phyloP scores from a whole-genome alignment of 53 echinoderm and acorn worm species.

The Actinopyga echinites region DNA sequence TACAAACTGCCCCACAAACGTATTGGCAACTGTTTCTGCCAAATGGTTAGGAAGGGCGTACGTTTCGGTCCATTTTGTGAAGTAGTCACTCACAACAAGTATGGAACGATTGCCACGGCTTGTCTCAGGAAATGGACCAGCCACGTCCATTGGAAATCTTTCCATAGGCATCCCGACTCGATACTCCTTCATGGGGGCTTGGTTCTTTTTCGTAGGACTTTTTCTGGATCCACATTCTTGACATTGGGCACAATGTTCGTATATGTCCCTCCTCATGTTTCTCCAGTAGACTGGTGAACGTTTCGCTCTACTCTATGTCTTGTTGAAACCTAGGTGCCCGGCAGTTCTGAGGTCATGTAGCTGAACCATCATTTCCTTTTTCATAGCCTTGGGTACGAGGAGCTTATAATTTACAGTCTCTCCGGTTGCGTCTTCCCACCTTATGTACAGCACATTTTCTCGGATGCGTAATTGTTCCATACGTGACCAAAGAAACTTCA shows the following conservation, averaged over 20 bases:
- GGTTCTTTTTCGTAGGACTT: no score
- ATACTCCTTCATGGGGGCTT: conserved; percentile 48
- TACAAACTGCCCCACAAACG: no score
- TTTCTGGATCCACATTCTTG: conserved; percentile 40
- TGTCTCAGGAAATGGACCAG: not conserved
- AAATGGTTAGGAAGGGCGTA: conserved; percentile 3
- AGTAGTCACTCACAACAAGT: conserved; percentile 15
- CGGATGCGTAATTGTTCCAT: not conserved
- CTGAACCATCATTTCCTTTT: conserved; percentile 4
- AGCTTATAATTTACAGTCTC: not conserved
- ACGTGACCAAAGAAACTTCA: conserved; percentile 16
- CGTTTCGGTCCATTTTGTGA: no score
- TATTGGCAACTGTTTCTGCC: no score
- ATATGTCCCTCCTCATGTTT: no score
- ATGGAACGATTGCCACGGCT: not conserved
- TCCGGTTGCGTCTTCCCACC: not conserved
- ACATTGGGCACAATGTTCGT: conserved; percentile 34
- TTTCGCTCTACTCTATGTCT: conserved; percentile 8
- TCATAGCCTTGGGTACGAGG: not conserved
- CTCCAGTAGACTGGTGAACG: no score
- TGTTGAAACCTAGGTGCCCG: conserved; percentile 8
- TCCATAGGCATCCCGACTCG: not conserved
- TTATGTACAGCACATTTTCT: conserved; percentile 1
- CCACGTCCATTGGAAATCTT: not conserved
- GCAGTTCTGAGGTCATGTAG: conserved; percentile 23